Conservation (phyloP, 2,797 vertebrate genomes). For the Mus spretus region DNA sequence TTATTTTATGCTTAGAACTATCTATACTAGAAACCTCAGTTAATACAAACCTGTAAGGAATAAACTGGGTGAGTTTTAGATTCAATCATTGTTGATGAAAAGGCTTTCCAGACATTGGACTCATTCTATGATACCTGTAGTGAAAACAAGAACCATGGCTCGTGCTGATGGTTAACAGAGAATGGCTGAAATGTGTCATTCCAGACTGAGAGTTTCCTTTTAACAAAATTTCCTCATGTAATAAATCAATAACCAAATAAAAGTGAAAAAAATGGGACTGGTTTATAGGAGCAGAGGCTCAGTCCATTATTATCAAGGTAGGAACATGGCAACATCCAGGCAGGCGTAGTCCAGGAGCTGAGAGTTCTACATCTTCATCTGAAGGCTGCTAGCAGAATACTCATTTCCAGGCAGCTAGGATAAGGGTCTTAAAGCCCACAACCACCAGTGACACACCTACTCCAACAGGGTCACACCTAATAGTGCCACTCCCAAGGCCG, state of each 20-base stretch:
- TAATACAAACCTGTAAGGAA: not conserved
- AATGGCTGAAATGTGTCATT: not conserved
- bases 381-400: too few relatives aligned
- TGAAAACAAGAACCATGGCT: not conserved
- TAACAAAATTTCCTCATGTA: constrained; percentile 15
- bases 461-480: too few relatives aligned
- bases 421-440: too few relatives aligned
- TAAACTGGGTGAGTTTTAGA: not conserved
- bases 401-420: too few relatives aligned
- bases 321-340: too few relatives aligned
- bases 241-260: not conserved
- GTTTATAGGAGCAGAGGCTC: too few relatives aligned
- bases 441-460: too few relatives aligned
- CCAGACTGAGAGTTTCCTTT: not conserved
- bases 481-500: too few relatives aligned
- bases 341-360: too few relatives aligned
- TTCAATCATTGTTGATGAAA: not conserved
- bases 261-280: not conserved
- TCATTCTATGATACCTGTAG: not conserved
- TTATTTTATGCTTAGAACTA: constrained; percentile 2
- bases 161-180: not conserved
- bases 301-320: too few relatives aligned
- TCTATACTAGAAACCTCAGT: not conserved
- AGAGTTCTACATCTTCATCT: too few relatives aligned
- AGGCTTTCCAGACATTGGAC: constrained; percentile 26